Evolutionary conservation across 1,140 invertebrate genomes (phyloP), one percentile per base, ranked within the genome.

Genomic region (Papilio aristodemus): DNA sequence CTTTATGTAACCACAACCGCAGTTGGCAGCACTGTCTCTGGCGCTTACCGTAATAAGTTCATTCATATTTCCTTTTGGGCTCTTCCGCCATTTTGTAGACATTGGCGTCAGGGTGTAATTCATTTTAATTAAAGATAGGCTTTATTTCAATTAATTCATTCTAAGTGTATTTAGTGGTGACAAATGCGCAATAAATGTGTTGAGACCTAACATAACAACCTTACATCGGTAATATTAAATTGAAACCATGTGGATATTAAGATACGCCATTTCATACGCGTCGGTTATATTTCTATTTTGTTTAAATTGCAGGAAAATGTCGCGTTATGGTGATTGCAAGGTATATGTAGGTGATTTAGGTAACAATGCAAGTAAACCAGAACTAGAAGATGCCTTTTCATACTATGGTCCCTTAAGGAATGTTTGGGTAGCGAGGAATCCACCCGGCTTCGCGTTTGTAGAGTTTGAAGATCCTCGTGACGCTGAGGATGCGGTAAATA

Each of bases 381-480:
- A 98, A 87, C 87, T 98, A 50, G 97, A 98, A 91, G 96, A 98
- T 91, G 96, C 97, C 8, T 99, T 99, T 89, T 95, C 96, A 63
- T 97, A 98, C 79, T 99, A 99, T 90, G 98, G 98, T 4, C 95
- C 96, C 32, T 91, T 99, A 72, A 94, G 96, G 74, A 98, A 97
- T 92, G 97, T 99, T 10, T 99, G 98, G 98, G 98, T 99, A 19
- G 98, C 98, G 0, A 92, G 96, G 82, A 98, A 97, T 90, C 97
- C 97, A 37, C 97, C 97, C 10, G 96, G 98, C 6, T 99, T 99
- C 93, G 98, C 98, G 9, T 99, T 99, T 93, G 96, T 99, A n/a
- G 99, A 99, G 92, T 99, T 97, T 93, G 98, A 99, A 92, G 98
- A 99, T 90, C 94, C 96, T 4, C 93, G 98, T 74, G 99, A 99